Percentiles rank a stretch among this genome's conserved stretches.
phyloP scores from a whole-genome alignment of 2,888 invertebrate genomes.

The Leucophenga maculata region DNA sequence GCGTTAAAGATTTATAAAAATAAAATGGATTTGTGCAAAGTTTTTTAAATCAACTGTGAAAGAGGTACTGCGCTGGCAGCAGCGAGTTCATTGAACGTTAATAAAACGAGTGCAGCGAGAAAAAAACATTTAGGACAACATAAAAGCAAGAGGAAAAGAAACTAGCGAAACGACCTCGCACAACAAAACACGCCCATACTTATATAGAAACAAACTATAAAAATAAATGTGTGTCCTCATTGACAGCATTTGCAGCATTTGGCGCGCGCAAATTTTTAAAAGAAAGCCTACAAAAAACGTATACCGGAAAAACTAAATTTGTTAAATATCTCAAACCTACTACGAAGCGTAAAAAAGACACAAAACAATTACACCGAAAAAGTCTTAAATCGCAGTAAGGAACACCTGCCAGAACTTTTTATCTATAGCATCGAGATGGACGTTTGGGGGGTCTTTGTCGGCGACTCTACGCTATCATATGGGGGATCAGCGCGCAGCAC shows the following conservation, averaged over 20 bases:
- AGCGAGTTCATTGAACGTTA: conserved; percentile 58
- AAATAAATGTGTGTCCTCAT: conserved; percentile 24
- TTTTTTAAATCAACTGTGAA: conserved; percentile 26
- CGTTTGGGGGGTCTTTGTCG: conserved; percentile 73
- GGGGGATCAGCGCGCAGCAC: conserved; percentile 73
- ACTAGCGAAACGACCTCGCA: conserved; percentile 59
- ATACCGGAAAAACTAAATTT: neutral
- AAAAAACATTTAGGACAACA: conserved; percentile 36
- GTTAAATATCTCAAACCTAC: neutral
- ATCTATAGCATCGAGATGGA: conserved; percentile 1
- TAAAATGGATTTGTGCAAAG: conserved; percentile 33
- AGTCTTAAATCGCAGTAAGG: conserved; percentile 23
- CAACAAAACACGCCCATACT: conserved; percentile 39
- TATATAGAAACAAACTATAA: conserved; percentile 27
- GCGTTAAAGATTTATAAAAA: conserved; percentile 41
- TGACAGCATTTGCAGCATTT: conserved; percentile 4
- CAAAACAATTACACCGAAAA: conserved; percentile 23
- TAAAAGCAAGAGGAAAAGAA: conserved; percentile 30
- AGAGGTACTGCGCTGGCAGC: neutral
- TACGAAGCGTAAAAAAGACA: conserved; percentile 6
- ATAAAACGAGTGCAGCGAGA: conserved; percentile 31
- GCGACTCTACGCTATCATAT: conserved; percentile 74
- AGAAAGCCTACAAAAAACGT: neutral
- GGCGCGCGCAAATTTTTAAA: neutral
- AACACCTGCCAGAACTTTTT: conserved; percentile 2